Percentiles rank a stretch among this genome's conserved stretches.
These are phyloP conservation scores for Zoanthus sociatus DNA, from an alignment of 92 coral and sea anemone species.

Conservation along the genomic window DNA sequence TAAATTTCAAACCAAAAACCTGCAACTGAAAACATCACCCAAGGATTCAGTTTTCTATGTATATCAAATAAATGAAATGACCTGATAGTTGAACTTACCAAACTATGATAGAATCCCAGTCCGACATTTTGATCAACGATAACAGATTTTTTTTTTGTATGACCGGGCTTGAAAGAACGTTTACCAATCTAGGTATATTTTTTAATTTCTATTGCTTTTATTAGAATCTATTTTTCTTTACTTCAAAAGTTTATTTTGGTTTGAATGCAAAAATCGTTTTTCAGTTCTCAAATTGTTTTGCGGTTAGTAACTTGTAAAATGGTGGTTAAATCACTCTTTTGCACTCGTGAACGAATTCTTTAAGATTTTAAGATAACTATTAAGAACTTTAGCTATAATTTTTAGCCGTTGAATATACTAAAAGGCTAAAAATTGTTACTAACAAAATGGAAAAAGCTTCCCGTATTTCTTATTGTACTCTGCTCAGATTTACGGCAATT, in stretches of 20 bases:
- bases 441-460: neutral
- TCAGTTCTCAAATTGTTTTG: neutral
- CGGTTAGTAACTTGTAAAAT: neutral
- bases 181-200: neutral
- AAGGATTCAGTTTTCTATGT: neutral
- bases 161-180: neutral
- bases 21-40: neutral
- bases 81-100: neutral
- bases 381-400: neutral
- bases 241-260: too few relatives aligned
- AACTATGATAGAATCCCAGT: neutral
- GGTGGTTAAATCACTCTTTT: neutral
- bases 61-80: neutral
- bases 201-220: neutral
- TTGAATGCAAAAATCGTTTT: neutral
- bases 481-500: neutral
- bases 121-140: neutral
- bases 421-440: neutral
- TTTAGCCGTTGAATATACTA: neutral
- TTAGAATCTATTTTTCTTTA: neutral
- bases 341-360: neutral
- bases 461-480: slow-evolving; percentile 1
- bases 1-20: neutral
- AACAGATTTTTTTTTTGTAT: neutral
- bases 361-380: neutral